Conservation (phyloP, 2,888 invertebrate species). For the Drosophila prostipennis region DNA sequence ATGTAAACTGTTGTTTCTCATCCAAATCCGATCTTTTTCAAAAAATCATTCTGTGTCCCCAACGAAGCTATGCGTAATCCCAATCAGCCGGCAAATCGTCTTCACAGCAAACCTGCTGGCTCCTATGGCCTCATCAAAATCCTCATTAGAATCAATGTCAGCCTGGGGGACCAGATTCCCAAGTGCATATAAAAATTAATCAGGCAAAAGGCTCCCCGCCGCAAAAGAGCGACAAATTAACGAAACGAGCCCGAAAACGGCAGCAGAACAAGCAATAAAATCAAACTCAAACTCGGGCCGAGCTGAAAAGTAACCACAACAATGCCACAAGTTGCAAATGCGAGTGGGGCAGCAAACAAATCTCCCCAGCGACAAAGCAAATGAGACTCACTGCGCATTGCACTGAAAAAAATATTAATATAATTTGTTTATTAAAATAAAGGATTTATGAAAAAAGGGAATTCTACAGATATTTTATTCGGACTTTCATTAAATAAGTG, state of each 20-base stretch:
- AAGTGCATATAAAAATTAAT: conserved; percentile 49
- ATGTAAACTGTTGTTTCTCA: background rate
- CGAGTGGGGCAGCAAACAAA: conserved; percentile 51
- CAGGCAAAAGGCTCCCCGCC: conserved; percentile 34
- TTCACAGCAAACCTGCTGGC: conserved; percentile 26
- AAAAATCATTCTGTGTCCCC: background rate
- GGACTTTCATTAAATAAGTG: too few relatives aligned
- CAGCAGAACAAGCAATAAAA: conserved; percentile 56
- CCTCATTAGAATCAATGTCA: conserved; percentile 49
- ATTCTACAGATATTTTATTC: too few relatives aligned
- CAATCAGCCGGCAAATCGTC: background rate
- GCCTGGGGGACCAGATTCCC: conserved; percentile 34
- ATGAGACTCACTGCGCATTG: conserved; percentile 65
- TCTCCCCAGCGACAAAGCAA: conserved; percentile 72
- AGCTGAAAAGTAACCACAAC: conserved; percentile 42
- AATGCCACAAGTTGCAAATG: conserved; percentile 71
- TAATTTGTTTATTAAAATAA: background rate
- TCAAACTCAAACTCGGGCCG: conserved; percentile 31
- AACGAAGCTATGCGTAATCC: background rate
- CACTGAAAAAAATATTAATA: conserved; percentile 10
- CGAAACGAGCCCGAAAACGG: conserved; percentile 40
- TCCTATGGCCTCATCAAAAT: conserved; percentile 24
- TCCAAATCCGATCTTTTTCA: background rate
- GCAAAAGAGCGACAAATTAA: conserved; percentile 56
- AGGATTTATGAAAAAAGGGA: too few relatives aligned